Base-by-base conservation (phyloP, 1,140 invertebrate species). In the Drosophila melanica region DNA sequence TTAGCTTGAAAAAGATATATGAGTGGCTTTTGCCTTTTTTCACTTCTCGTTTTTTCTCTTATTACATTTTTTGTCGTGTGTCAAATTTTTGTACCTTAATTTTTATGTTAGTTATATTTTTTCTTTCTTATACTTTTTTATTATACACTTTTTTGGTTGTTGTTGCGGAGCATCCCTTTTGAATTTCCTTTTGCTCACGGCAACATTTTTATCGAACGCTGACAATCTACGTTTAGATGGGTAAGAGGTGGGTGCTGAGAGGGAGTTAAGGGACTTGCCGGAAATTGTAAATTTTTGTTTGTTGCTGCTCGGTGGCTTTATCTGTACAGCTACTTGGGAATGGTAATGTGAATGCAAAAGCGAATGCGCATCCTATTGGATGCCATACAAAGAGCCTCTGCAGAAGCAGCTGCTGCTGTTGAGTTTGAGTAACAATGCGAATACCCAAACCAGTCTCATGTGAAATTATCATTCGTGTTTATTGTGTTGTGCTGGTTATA, bases 221-320 rank as follows among this genome's bases (percentile, higher is more conserved):
- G 53, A 50, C 79, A 75, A 86, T 86, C 81, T 86, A 66, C 57
- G 23, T 3, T 30, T 14, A 16, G n/a, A 6, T 1, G 11, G n/a
- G 8, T 5, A 27, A 11, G 12, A 33, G 48, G 39, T 12, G 55
- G 30, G 53, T 63, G 20, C 37, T 47, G 12, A 33, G 9, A 42
- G 14, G 58, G 14, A 67, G 62, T 35, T 30, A 51, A 59, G 60
- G 35, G 47, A 68, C 51, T 60, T 30, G 53, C 48, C 79, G 81
- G 81, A 87, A 86, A 87, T 73, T 85, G 82, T 63, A 76, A 81
- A 80, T 87, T 86, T 81, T 78, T 85, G 64, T 77, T 74, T 75
- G 70, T 69, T 81, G 71, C 58, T 59, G 59, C 48, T 18, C 44
- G 30, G 60, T 44, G 58, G 62, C 53, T 64, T 68, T 82, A 80